Conservation (phyloP, 2,888 invertebrate species). For the Protodeltote pygarga region DNA sequence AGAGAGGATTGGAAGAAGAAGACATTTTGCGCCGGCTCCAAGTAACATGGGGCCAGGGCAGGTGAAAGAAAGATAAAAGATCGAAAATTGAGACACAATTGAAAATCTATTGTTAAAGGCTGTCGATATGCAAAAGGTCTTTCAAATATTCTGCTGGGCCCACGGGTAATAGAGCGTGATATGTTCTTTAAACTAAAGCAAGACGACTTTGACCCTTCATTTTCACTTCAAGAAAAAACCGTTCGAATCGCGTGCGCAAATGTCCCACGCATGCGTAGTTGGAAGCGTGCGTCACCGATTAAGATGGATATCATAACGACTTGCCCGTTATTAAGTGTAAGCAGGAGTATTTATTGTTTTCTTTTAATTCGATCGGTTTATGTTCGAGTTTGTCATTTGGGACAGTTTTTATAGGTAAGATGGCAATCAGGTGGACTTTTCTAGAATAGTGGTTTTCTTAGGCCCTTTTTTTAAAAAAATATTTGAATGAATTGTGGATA, state of each 20-base stretch:
- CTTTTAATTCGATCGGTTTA: conserved; percentile 55
- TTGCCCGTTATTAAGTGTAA: conserved; percentile 59
- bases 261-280: conserved; percentile 46
- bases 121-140: no score
- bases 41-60: no score
- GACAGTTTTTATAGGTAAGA: conserved; percentile 21
- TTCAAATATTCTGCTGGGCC: no score
- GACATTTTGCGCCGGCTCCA: no score
- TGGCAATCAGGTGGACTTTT: conserved; percentile 35
- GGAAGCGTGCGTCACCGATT: conserved; percentile 59
- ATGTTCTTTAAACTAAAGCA: no score
- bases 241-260: conserved; percentile 52
- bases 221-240: conserved; percentile 14
- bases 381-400: conserved; percentile 11
- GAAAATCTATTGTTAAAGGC: no score
- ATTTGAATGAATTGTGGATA: no score
- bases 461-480: no score
- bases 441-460: conserved; percentile 19
- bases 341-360: conserved; percentile 57
- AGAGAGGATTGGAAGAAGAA: no score
- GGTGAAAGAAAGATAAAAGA: no score
- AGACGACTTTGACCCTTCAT: conserved; percentile 17
- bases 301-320: conserved; percentile 66
- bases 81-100: no score
- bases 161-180: no score